Evolutionary conservation across 2,888 invertebrate genomes (phyloP).

Genomic region (Acanthosepion esculentum): DNA sequence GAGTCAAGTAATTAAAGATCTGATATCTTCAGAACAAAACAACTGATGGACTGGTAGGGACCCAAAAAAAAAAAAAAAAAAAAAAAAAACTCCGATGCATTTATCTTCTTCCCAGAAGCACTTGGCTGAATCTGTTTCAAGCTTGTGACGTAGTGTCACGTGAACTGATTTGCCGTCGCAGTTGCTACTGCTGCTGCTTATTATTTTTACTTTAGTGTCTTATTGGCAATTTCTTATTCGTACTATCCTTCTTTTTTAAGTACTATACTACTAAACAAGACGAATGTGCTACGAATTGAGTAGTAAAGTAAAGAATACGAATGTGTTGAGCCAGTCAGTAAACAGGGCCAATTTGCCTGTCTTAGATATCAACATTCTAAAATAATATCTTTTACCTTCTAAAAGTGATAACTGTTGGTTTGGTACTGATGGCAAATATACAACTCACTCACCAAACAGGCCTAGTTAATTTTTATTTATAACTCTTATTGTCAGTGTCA

Average conservation of each 20-base stretch:
- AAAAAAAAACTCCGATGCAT: background rate
- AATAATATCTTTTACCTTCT: too few species aligned
- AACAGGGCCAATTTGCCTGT: too few species aligned
- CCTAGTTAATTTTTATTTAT: too few species aligned
- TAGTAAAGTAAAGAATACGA: too few species aligned
- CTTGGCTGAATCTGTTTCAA: background rate
- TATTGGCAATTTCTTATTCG: background rate
- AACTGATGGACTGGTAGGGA: background rate
- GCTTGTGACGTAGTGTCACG: background rate
- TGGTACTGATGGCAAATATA: too few species aligned
- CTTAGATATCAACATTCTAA: too few species aligned
- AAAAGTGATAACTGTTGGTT: too few species aligned
- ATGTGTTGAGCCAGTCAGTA: too few species aligned
- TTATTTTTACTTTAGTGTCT: background rate
- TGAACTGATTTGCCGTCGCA: background rate
- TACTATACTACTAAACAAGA: too few species aligned
- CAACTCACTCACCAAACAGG: too few species aligned
- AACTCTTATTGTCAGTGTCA: too few species aligned
- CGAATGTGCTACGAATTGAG: too few species aligned
- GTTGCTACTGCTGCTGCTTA: background rate
- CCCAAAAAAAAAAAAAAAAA: background rate
- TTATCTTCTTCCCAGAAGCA: background rate
- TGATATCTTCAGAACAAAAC: background rate
- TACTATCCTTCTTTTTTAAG: background rate
- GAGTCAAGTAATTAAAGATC: background rate